These are phyloP conservation scores for Achlya flavicornis DNA, from an alignment of 2,888 invertebrate genomes.

Conservation along the genomic window DNA sequence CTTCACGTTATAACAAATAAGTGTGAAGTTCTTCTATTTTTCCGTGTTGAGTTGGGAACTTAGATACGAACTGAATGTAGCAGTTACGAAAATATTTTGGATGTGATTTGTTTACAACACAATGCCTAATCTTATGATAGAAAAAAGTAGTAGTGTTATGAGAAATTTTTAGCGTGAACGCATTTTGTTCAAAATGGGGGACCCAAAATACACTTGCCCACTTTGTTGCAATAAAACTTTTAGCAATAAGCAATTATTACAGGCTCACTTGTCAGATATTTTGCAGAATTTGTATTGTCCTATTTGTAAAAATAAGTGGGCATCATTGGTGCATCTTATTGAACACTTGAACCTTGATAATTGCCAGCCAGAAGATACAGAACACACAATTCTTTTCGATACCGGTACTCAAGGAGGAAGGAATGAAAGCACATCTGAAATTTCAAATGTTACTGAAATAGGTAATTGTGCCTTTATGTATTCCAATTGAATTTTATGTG, in stretches of 20 bases:
- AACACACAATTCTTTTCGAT: conserved; percentile 33
- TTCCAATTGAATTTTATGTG: neutral
- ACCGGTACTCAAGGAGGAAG: conserved; percentile 23
- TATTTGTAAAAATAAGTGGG: conserved; percentile 81
- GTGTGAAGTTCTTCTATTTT: conserved; percentile 79
- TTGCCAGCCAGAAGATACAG: conserved; percentile 43
- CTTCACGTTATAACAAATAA: conserved; percentile 61
- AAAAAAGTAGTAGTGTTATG: neutral
- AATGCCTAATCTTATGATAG: conserved; percentile 28
- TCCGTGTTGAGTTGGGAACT: conserved; percentile 63
- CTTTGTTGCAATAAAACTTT: conserved; percentile 87
- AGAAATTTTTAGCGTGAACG: neutral
- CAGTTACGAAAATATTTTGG: conserved; percentile 40
- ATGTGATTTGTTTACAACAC: conserved; percentile 58
- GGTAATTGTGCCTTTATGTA: conserved; percentile 31
- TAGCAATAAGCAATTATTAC: conserved; percentile 80
- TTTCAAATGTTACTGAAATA: conserved; percentile 28
- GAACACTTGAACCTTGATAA: conserved; percentile 81
- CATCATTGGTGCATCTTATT: conserved; percentile 80
- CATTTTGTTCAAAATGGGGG: conserved; percentile 72
- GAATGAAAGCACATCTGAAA: conserved; percentile 22
- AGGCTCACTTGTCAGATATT: conserved; percentile 78
- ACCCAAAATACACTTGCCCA: conserved; percentile 81
- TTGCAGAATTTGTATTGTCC: conserved; percentile 83
- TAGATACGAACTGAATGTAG: conserved; percentile 69